Evolutionary conservation across 2,113 vertebrate genomes (phyloP).

Genomic region (Crotophaga sulcirostris): DNA sequence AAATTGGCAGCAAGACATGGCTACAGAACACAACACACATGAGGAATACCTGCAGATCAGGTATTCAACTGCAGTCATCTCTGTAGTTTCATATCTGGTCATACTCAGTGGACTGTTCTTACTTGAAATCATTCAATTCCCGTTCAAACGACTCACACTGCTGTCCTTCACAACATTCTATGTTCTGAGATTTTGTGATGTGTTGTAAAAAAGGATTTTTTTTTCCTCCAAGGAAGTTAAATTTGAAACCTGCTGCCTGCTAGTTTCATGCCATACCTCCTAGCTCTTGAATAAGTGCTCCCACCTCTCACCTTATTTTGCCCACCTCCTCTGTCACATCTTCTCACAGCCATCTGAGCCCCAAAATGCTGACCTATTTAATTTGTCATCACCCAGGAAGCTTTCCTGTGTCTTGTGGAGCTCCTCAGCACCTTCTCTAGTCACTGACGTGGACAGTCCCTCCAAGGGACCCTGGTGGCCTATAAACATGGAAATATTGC

Average conservation of each 20-base stretch:
- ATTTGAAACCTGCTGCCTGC: neutral
- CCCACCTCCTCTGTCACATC: neutral
- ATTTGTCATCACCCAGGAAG: neutral
- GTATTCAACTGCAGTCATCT: accelerated
- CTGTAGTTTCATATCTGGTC: neutral
- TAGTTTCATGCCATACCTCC: neutral
- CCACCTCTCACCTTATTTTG: neutral
- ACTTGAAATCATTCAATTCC: neutral
- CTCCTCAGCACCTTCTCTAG: neutral
- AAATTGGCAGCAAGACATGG: neutral
- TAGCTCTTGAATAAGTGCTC: neutral
- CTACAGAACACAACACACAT: accelerated
- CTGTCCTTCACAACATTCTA: neutral
- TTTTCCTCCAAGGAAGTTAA: neutral
- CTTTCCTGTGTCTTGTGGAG: neutral
- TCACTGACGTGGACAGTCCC: accelerated
- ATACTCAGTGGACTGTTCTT: neutral
- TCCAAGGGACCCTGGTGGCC: neutral
- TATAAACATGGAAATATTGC: neutral
- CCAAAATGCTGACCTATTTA: neutral
- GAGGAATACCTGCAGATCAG: neutral
- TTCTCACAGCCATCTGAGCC: neutral
- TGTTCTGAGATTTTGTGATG: neutral
- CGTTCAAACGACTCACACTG: neutral
- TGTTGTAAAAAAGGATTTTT: neutral